Base-by-base conservation (phyloP, 2,888 invertebrate species). In the Pachycephus smyrnensis region DNA sequence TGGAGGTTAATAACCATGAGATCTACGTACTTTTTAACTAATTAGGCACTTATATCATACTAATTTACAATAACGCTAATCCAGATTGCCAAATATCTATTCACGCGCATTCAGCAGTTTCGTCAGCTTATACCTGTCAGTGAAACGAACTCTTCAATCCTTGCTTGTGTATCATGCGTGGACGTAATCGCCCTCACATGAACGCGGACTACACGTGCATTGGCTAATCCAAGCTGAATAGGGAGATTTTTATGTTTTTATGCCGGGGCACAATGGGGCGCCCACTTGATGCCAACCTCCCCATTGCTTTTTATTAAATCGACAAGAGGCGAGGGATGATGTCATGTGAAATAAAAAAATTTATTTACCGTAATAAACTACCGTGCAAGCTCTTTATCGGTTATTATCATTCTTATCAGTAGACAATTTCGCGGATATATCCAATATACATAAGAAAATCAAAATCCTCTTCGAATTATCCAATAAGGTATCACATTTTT, bases 171-270 rank as follows among this genome's bases (percentile, higher is more conserved):
- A 55, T 40, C 12, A 36, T 36, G 73, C 33, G 69, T 71, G 55
- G 37, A 73, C 78, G 78, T 82, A 83, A 82, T 78, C 81, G 81
- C 81, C 84, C 78, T 83, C 81, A 81, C 81, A 82, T 81, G 81
- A 79, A 81, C 79, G 79, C 81, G 80, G 78, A 85, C 81, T 55
- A 84, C 81, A 80, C 78, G 78, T 79, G 78, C 74, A 79, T 69
- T 78, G 85, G 86, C 86, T 91, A 91, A 91, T 91, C 91, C 90
- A 83, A 81, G 83, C 82, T 90, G 91, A 91, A 91, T 90, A 88
- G 89, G 88, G 89, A 91, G 90, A 91, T 91, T 91, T 91, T 90
- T 89, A 91, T 91, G 90, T 91, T 91, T 91, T 91, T 88, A 91
- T 90, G 89, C 86, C 85, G 86, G 85, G 86, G 87, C 87, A 90